Evolutionary conservation across 2,113 vertebrate genomes (phyloP).

Genomic region (Carettochelys insculpta): DNA sequence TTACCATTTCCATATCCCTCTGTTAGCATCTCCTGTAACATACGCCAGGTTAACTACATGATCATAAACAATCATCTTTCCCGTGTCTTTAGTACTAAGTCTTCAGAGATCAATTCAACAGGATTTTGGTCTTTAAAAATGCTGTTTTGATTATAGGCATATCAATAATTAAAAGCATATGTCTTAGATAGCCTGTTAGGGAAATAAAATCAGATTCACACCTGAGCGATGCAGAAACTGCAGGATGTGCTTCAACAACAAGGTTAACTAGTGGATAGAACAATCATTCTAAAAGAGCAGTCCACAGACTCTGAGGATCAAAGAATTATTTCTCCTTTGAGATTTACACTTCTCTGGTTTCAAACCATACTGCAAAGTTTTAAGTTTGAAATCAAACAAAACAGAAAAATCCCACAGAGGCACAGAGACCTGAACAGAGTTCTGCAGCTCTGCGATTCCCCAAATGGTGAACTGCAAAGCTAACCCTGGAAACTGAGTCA

Average conservation of each 20-base stretch:
- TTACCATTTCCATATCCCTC: no score
- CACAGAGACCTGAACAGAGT: no score
- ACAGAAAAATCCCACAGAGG: background rate
- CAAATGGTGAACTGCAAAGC: background rate
- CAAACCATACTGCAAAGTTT: background rate
- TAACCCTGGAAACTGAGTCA: background rate
- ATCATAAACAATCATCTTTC: background rate
- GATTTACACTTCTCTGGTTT: background rate
- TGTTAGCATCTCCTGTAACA: background rate
- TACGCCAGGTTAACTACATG: background rate
- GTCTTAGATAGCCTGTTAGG: background rate
- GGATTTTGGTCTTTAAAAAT: background rate
- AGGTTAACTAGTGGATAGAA: background rate
- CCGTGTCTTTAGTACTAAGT: rapidly evolving
- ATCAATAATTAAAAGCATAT: background rate
- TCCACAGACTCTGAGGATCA: background rate
- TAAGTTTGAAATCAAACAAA: background rate
- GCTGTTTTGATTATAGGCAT: background rate
- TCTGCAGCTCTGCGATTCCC: background rate
- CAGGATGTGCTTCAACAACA: background rate
- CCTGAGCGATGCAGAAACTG: background rate
- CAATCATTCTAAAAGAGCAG: background rate
- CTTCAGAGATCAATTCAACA: background rate
- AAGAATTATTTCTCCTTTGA: background rate
- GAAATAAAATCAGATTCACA: background rate